Conservation (phyloP, 2,113 vertebrate species). For the Motacilla tschutschensis region DNA sequence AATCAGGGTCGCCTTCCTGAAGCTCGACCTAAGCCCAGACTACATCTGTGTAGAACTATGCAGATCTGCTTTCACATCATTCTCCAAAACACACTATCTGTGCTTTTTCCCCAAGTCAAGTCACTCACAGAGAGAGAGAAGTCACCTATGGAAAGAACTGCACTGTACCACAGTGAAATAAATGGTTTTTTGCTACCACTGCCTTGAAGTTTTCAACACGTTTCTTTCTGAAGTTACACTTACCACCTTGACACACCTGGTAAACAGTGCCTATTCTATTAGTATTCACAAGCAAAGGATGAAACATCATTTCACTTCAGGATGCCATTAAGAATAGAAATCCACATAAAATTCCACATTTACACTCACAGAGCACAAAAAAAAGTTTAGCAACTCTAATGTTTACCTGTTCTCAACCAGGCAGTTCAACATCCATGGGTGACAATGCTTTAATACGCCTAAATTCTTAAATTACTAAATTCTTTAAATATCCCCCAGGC, state of each 20-base stretch:
- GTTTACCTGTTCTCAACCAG: background rate
- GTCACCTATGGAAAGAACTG: background rate
- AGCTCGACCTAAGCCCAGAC: background rate
- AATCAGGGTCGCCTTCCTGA: background rate
- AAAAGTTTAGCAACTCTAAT: background rate
- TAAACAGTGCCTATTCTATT: background rate
- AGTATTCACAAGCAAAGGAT: background rate
- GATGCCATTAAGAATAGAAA: background rate
- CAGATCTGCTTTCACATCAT: background rate
- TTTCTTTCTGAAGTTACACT: background rate
- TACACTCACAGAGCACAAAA: background rate
- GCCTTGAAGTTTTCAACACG: background rate
- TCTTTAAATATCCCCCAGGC: background rate
- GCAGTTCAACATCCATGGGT: background rate
- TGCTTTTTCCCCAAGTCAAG: background rate
- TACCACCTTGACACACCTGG: background rate
- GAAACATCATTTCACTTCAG: background rate
- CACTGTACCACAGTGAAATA: background rate
- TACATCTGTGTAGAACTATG: background rate
- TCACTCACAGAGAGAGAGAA: background rate
- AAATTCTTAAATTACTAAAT: background rate
- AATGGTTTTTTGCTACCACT: background rate
- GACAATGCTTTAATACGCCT: background rate
- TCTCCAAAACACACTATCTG: background rate
- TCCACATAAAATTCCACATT: background rate